Evolutionary conservation across 2,113 vertebrate genomes (phyloP).

Genomic region (Montifringilla adamsi): DNA sequence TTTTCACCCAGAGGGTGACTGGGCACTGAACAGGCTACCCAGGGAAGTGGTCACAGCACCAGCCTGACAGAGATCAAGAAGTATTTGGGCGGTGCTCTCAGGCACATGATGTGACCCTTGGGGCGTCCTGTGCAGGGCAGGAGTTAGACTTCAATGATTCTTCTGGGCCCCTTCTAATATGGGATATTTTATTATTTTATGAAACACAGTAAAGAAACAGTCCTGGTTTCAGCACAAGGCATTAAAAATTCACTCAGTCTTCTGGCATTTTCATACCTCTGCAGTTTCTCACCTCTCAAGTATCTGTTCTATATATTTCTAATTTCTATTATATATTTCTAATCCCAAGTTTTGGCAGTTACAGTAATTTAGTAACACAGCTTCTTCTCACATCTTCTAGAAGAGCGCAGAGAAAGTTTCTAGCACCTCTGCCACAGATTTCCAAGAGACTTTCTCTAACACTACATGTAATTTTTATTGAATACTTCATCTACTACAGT

Average conservation of each 20-base stretch:
- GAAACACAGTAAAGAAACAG: background rate
- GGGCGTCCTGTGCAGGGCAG: too few relatives aligned
- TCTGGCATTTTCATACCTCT: background rate
- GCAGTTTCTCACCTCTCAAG: background rate
- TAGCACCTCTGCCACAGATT: background rate
- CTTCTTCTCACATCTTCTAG: background rate
- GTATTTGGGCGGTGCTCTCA: background rate
- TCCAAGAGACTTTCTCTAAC: background rate
- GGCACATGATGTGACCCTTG: background rate
- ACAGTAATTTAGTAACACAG: background rate
- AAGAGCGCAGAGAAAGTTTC: background rate
- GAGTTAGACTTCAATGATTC: background rate
- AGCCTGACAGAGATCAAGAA: background rate
- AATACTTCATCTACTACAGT: background rate
- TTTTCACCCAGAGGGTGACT: rapidly evolving
- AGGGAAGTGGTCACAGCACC: background rate
- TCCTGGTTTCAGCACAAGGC: background rate
- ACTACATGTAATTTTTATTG: background rate
- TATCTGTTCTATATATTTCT: background rate
- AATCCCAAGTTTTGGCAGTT: background rate
- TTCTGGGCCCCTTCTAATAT: background rate
- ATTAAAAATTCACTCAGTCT: background rate
- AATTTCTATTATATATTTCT: background rate
- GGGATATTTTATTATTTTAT: background rate
- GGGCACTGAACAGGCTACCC: background rate